Percentiles rank a stretch among this genome's conserved stretches.
Conservation (phyloP, 1,140 invertebrate genomes). For the Zaprionus ghesquierei region DNA sequence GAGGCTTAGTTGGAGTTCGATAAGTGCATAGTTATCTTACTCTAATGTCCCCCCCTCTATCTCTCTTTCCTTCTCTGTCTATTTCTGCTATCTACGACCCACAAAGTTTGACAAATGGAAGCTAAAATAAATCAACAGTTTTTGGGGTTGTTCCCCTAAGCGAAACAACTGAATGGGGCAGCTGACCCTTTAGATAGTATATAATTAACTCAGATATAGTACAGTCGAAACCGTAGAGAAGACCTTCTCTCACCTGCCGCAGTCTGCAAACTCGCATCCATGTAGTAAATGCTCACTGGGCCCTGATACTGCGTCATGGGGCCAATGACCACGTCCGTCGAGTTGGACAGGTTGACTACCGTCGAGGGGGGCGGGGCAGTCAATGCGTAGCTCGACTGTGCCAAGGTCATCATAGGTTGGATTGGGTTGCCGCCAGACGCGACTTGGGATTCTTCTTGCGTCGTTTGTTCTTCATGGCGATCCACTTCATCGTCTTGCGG, state of each 20-base stretch:
- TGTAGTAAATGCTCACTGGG: conserved; percentile 82
- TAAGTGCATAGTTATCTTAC: background rate
- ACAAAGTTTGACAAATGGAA: background rate
- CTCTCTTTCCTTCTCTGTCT: background rate
- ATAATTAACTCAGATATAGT: background rate
- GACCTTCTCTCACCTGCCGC: conserved; percentile 54
- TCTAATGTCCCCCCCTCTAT: background rate
- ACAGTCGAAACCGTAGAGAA: background rate
- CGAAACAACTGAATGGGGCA: background rate
- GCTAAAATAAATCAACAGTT: background rate
- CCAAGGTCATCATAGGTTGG: conserved; percentile 33
- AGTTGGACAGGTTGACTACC: conserved; percentile 78
- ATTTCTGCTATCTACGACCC: background rate
- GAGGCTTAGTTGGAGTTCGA: background rate
- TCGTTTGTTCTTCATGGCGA: too few species aligned
- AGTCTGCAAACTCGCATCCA: conserved; percentile 78
- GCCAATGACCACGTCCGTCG: conserved; percentile 82
- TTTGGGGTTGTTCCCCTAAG: background rate
- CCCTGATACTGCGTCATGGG: conserved; percentile 83
- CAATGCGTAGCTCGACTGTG: conserved; percentile 63
- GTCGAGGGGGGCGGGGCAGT: conserved; percentile 71
- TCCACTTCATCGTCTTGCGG: too few species aligned
- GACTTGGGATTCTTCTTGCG: background rate
- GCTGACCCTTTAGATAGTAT: background rate
- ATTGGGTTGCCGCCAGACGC: background rate